Percentiles rank a stretch among this genome's conserved stretches.
Conservation (phyloP, 2,888 invertebrate genomes). For the Eumerus sabulonum region DNA sequence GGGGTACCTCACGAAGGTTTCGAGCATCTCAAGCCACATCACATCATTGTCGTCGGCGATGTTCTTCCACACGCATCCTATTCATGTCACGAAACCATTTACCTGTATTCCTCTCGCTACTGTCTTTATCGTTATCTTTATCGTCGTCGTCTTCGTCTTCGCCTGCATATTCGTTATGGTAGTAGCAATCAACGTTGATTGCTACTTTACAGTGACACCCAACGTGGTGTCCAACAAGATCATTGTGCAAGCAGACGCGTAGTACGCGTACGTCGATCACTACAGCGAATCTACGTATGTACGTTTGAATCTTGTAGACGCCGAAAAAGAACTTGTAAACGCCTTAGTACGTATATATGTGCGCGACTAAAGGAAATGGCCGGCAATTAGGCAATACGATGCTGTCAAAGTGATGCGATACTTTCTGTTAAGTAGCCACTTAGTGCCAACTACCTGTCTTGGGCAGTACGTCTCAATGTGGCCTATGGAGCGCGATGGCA, state of each 20-base stretch:
- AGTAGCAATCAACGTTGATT: neutral
- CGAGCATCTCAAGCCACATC: slow-evolving; percentile 12
- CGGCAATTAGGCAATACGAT: slow-evolving; percentile 48
- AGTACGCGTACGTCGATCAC: slow-evolving; percentile 10
- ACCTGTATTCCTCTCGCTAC: slow-evolving; percentile 31
- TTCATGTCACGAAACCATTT: slow-evolving; percentile 59
- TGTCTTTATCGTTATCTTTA: slow-evolving; percentile 1
- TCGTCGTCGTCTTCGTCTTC: slow-evolving; percentile 21
- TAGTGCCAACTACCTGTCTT: slow-evolving; percentile 59
- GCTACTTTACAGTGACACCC: neutral
- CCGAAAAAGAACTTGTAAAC: slow-evolving; percentile 32
- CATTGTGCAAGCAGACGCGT: slow-evolving; percentile 23
- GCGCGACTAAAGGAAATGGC: slow-evolving; percentile 44
- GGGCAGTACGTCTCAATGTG: slow-evolving; percentile 38
- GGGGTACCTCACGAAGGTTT: slow-evolving; percentile 29
- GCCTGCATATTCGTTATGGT: too few relatives aligned
- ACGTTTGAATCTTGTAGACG: slow-evolving; percentile 29
- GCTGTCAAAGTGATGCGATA: slow-evolving; percentile 49
- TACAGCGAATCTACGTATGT: slow-evolving; percentile 20
- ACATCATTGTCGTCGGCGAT: slow-evolving; percentile 32
- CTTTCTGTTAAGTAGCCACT: slow-evolving; percentile 50
- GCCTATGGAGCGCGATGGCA: slow-evolving; percentile 28
- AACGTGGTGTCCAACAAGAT: neutral
- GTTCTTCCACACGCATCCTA: slow-evolving; percentile 25
- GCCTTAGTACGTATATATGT: too few relatives aligned